These are phyloP conservation scores for Hemitrygon akajei DNA, from an alignment of 2,797 vertebrate genomes.

Conservation along the genomic window DNA sequence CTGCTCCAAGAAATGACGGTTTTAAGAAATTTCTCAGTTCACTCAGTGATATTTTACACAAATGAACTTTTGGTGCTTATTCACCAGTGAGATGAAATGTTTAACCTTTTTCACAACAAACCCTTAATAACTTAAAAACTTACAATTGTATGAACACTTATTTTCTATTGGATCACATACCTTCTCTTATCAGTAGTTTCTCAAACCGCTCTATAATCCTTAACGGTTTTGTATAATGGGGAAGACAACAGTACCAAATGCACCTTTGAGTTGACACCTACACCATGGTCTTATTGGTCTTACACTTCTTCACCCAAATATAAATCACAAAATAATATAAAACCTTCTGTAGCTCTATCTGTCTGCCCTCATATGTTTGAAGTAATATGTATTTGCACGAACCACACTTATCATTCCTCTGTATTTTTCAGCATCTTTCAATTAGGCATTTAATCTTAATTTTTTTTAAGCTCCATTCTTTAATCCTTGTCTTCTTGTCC, in stretches of 20 bases:
- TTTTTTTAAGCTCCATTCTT: neutral
- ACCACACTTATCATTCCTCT: neutral
- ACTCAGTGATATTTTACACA: neutral
- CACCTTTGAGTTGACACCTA: neutral
- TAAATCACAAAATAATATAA: neutral
- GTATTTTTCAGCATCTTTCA: neutral
- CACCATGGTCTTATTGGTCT: neutral
- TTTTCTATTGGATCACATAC: too few relatives aligned
- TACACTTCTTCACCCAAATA: neutral
- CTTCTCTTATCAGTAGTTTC: neutral
- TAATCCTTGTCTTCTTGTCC: neutral
- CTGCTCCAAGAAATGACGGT: neutral
- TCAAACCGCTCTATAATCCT: neutral
- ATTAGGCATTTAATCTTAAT: neutral
- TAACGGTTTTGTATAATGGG: neutral
- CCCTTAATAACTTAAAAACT: neutral
- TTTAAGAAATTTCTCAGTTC: neutral
- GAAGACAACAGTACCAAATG: neutral
- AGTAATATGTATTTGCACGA: neutral
- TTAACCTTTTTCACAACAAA: neutral
- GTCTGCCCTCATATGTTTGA: neutral
- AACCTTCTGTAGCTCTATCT: neutral
- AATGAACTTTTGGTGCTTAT: neutral
- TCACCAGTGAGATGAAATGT: neutral
- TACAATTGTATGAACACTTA: neutral